phyloP scores from a whole-genome alignment of 2,797 vertebrate species.

The Sebastes cheni region DNA sequence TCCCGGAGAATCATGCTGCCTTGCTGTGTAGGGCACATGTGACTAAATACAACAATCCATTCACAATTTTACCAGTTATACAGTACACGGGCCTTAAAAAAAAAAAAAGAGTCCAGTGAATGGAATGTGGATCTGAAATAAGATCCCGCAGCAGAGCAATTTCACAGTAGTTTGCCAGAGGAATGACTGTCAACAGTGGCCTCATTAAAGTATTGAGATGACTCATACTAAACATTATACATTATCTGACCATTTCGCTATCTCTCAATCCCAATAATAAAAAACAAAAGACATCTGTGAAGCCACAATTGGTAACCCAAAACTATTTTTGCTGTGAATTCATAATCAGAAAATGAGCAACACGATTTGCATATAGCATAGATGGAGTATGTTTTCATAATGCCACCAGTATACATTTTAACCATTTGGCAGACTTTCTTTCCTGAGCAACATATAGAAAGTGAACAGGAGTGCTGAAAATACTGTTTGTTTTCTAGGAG shows the following conservation, averaged over 20 bases:
- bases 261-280: too few relatives aligned
- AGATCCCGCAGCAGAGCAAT: not conserved
- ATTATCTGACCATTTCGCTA: too few relatives aligned
- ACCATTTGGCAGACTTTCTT: too few relatives aligned
- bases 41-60: not conserved
- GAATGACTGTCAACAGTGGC: not conserved
- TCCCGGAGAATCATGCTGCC: too few relatives aligned
- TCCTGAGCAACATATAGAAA: not conserved
- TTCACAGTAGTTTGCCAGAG: constrained; percentile 28
- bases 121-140: not conserved
- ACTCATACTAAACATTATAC: not conserved
- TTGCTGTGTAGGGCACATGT: not conserved
- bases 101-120: not conserved
- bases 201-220: not conserved
- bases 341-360: not conserved
- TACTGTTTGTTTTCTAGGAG: not conserved
- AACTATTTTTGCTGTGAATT: not conserved
- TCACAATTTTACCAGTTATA: not conserved
- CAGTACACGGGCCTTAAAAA: not conserved
- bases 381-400: too few relatives aligned
- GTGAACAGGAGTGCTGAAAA: not conserved
- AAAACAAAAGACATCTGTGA: too few relatives aligned
- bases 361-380: too few relatives aligned
- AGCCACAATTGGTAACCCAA: not conserved
- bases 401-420: too few relatives aligned